A percentile compares a stretch with the other conserved stretches of the same genome.
These are phyloP conservation scores for Epizoanthus illoricatus DNA, from an alignment of 92 coral and sea anemone species.

Conservation along the genomic window DNA sequence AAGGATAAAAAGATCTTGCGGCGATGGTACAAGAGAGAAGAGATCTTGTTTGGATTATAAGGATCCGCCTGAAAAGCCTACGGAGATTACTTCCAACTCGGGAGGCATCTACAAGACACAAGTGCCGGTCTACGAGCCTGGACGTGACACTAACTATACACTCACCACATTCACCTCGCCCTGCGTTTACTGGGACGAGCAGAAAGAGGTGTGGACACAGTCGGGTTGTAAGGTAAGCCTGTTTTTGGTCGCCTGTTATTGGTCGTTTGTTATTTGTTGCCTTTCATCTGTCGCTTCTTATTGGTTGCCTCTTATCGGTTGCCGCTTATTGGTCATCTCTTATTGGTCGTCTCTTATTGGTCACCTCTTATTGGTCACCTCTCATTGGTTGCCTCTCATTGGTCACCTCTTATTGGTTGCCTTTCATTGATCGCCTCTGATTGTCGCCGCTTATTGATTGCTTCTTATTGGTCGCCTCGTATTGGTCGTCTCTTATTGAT, in stretches of 20 bases:
- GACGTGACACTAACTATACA: constrained; percentile 43
- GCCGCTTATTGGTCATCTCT: too few species aligned
- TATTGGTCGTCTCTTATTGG: neutral
- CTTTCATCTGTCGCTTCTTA: too few species aligned
- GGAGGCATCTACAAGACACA: constrained; percentile 18
- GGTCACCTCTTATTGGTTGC: too few species aligned
- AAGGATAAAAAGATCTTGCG: constrained; percentile 52
- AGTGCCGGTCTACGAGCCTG: constrained; percentile 44
- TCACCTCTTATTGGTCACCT: too few species aligned
- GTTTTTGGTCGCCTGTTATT: too few species aligned
- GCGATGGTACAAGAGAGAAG: constrained; percentile 42
- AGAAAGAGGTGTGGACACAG: constrained; percentile 51
- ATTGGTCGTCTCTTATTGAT: too few species aligned
- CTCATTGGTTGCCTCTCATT: too few species aligned
- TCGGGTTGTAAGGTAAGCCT: constrained; percentile 62
- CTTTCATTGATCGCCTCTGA: too few species aligned
- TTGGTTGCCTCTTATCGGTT: too few species aligned
- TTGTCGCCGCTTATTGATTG: too few species aligned
- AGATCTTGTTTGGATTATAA: constrained; percentile 61
- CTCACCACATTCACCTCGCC: constrained; percentile 53
- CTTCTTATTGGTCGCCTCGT: too few species aligned
- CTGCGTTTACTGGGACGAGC: constrained; percentile 61
- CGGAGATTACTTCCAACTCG: constrained; percentile 14
- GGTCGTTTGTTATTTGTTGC: too few species aligned
- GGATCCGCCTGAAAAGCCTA: constrained; percentile 64